phyloP scores from a whole-genome alignment of 2,113 vertebrate genomes.

The Blennius ocellaris region DNA sequence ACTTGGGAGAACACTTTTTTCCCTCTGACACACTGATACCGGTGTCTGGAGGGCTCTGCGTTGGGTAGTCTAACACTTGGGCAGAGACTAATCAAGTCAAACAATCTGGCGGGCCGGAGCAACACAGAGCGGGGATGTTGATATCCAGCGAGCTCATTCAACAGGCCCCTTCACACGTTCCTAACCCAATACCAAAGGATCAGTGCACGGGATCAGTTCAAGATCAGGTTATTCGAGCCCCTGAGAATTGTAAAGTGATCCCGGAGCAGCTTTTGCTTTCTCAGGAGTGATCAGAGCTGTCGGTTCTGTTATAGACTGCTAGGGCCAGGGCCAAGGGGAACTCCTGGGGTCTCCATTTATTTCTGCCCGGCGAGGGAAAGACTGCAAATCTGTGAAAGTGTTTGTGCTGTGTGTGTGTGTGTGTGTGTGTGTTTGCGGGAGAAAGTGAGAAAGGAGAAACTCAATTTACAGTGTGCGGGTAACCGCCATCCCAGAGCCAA shows the following conservation, averaged over 20 bases:
- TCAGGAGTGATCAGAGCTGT: slow-evolving; percentile 74
- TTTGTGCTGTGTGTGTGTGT: slow-evolving; percentile 51
- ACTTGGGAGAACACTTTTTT: slow-evolving; percentile 70
- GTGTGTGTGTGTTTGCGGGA: slow-evolving; percentile 44
- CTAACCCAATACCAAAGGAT: slow-evolving; percentile 78
- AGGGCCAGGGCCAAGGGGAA: slow-evolving; percentile 64
- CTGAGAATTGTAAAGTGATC: slow-evolving; percentile 83
- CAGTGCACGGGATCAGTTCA: slow-evolving; percentile 76
- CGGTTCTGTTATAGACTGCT: slow-evolving; percentile 58
- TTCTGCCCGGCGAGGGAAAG: slow-evolving; percentile 47
- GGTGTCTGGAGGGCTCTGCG: slow-evolving; percentile 70
- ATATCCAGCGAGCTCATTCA: slow-evolving; percentile 76
- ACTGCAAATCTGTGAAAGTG: slow-evolving; percentile 43
- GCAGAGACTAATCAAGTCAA: slow-evolving; percentile 78
- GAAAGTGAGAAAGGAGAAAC: slow-evolving; percentile 62
- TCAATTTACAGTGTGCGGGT: slow-evolving; percentile 69
- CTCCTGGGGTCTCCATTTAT: slow-evolving; percentile 71
- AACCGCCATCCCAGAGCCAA: slow-evolving; percentile 61
- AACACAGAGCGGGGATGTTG: slow-evolving; percentile 77
- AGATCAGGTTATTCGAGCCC: slow-evolving; percentile 80
- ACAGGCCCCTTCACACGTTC: slow-evolving; percentile 80
- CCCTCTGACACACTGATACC: slow-evolving; percentile 74
- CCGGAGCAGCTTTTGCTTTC: slow-evolving; percentile 76
- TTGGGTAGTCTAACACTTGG: slow-evolving; percentile 68
- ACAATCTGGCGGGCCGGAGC: slow-evolving; percentile 71